Base-by-base conservation (phyloP, 2,888 invertebrate species). In the Leucophora obtusa region DNA sequence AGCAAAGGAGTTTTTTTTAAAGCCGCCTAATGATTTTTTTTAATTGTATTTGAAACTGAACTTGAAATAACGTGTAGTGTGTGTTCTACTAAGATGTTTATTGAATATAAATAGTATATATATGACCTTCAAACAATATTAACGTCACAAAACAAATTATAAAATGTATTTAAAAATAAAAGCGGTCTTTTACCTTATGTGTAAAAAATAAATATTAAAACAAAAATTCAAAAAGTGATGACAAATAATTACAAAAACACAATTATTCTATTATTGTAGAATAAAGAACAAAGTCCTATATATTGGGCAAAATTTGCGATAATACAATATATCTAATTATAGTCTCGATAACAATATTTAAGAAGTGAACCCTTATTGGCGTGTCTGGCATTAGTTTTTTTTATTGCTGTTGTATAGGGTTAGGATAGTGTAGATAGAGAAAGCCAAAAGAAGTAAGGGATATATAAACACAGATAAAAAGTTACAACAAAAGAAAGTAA, bases 141-240 rank as follows among this genome's bases (percentile, higher is more conserved):
- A 77, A 74, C 74, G 74, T 74, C 74, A 74, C 68, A 66, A 33
- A 58, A 17, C 11, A 56, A 6, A 69, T 71, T 15, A 71, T 69
- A 65, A 63, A 76, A 47, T 77, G 54, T 24, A 71, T 70, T 65
- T 76, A 58, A 62, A 76, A 38, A 73, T 73, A 77, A 81, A 81
- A 77, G 77, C 81, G 69, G 77, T 77, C 76, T 80, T 81, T 81
- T 76, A 73, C 81, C 81, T 77, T 81, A 81, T 77, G 66, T 56
- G 81, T 73, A 73, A 70, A 81, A n/a, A 77, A 73, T 72, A 73
- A 74, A 58, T 69, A 65, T 79, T 70, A 35, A 35, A 54, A 33
- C 62, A 51, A 60, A 68, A 65, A 68, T 43, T 38, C 3, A 28
- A 50, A 51, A 70, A 70, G 43, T 73, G 69, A 68, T 80, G 75